Evolutionary conservation across 2,888 invertebrate species (phyloP), one percentile per base, ranked within the genome.

Genomic region (Parochlus steinenii): DNA sequence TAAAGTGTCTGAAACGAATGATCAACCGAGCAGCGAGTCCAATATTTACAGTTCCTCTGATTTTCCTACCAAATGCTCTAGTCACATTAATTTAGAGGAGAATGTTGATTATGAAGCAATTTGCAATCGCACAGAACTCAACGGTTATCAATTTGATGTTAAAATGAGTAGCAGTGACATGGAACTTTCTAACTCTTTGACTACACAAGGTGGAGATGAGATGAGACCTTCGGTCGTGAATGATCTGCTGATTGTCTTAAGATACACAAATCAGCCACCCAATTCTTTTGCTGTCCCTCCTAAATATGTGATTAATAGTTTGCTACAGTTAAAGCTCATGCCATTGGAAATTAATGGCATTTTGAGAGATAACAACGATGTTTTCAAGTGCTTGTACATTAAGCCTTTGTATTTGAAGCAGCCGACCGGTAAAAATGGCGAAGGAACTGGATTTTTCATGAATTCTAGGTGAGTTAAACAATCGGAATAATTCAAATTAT

Each of bases 381-480:
- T 62, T 42, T 69, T 69, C 41, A 65, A 61, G 38, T 64, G 62
- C 42, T 51, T 64, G 34, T 47, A 58, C 22, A 41, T 68, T 33
- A 63, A 64, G 42, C 69, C 68, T 2, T 42, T 62, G 3, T 63
- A 34, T n/a, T 6, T 28, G n/a, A 14, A 16, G 10, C 23, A 20
- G 16, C 3, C 15, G 6, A 22, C 3, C 4, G 11, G 3, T 19
- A 19, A 18, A 10, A 28, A 14, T 6, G 14, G 5, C 6, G 5
- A 10, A 5, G 15, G 16, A 6, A 17, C 5, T 15, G n/a, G 11
- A 10, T 34, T 34, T 24, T 30, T 29, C 30, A 32, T 29, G 34
- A 22, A 35, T 27, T 24, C 26, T n/a, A 24, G 36, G 18, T 11
- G 10, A 28, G n/a, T 18, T n/a, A n/a, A n/a, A n/a, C 16, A 12